These are phyloP conservation scores for Digitonthophagus gazella DNA, from an alignment of 2,888 invertebrate species.

Conservation along the genomic window DNA sequence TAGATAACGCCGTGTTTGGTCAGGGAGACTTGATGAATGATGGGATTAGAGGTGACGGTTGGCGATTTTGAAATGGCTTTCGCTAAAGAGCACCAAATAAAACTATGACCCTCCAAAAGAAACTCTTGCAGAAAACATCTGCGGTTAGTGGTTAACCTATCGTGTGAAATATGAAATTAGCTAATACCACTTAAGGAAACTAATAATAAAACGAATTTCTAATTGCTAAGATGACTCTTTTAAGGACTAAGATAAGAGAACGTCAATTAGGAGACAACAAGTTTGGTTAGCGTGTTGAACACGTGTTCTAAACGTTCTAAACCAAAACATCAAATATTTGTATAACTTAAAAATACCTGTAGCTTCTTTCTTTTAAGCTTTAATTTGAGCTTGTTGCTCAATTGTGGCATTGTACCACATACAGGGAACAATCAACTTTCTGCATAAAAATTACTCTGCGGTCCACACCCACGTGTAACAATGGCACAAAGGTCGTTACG, in stretches of 20 bases:
- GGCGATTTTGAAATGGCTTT: not conserved
- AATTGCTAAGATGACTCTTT: not conserved
- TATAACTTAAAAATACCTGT: not conserved
- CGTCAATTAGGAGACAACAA: not conserved
- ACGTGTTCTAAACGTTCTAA: not conserved
- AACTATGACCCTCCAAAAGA: not conserved
- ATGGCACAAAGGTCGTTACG: constrained; percentile 8
- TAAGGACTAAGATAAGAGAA: not conserved
- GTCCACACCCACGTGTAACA: no score
- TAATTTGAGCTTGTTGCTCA: not conserved
- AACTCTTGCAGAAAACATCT: not conserved
- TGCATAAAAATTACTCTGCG: no score
- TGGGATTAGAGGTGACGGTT: not conserved
- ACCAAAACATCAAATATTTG: not conserved
- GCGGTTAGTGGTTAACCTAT: not conserved
- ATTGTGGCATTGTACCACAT: no score
- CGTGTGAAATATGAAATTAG: not conserved
- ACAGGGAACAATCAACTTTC: no score
- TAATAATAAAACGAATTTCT: no score
- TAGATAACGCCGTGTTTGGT: not conserved
- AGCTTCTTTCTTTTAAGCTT: not conserved
- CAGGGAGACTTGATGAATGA: not conserved
- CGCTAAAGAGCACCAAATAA: not conserved
- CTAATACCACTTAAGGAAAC: not conserved
- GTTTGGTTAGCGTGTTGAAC: not conserved